Evolutionary conservation across 2,113 vertebrate genomes (phyloP), one percentile per base, ranked within the genome.

Genomic region (Melanerpes aurifrons): DNA sequence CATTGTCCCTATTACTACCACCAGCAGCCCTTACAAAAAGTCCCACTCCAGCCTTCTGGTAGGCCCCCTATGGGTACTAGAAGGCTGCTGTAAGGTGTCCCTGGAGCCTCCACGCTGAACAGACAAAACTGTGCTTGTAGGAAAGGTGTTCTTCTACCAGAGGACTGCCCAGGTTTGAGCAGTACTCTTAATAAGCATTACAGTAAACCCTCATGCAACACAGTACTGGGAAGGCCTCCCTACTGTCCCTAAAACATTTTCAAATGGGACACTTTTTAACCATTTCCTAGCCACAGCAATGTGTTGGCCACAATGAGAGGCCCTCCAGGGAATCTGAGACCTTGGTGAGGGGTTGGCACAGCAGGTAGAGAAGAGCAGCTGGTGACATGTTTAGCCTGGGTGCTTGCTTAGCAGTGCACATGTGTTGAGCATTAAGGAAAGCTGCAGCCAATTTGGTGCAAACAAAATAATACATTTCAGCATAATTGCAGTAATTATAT

Each of bases 401-500:
- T 47, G 40, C 18, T 76, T 79, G 37, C 50, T 75, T 59, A 57
- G 57, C 45, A 24, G 6, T 21, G 29, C 24, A 31, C 54, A 69
- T 29, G 26, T 69, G 12, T 50, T 35, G 18, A 88, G 37, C n/a
- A 45, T 26, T 24, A n/a, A 73, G 47, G 31, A 91, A 80, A 74
- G 64, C 73, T 48, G 48, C n/a, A 56, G 57, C 62, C 58, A 62
- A 1, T 64, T 32, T 87, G 62, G 16, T 64, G 61, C 59, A 80
- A 85, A 80, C 25, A 91, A 72, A 93, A 72, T 64, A 67, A 70
- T 50, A 7, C 37, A 88, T 90, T 94, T 92, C 40, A 53, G 26
- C 24, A 58, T 75, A 91, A 94, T 18, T 88, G 50, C n/a, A 66
- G 37, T 69, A 75, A 91, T 91, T 84, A 72, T 47, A 71, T 0